phyloP scores from a whole-genome alignment of 2,888 invertebrate genomes.

The Caenorhabditis doughertyi region DNA sequence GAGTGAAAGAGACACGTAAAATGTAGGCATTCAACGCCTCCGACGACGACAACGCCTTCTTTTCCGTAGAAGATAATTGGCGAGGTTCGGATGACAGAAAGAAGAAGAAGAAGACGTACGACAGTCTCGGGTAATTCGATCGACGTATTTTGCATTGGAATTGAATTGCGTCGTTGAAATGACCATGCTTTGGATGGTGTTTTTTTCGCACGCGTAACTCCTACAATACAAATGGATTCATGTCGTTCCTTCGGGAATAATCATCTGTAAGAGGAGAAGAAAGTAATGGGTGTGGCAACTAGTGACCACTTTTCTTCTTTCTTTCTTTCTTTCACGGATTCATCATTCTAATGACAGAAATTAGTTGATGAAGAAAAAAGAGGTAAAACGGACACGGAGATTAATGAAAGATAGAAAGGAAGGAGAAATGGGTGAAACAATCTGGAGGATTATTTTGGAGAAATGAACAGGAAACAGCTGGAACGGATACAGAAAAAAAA shows the following conservation, averaged over 20 bases:
- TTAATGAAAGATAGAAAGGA: constrained; percentile 2
- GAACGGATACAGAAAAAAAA: too few relatives aligned
- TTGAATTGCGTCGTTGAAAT: constrained; percentile 31
- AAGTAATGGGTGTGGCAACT: constrained; percentile 42
- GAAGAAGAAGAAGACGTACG: constrained; percentile 20
- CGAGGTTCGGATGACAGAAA: constrained; percentile 28
- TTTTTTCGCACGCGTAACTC: constrained; percentile 5
- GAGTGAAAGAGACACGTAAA: constrained; percentile 20
- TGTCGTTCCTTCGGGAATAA: constrained; percentile 34
- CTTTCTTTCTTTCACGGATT: constrained; percentile 14
- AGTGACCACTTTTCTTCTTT: constrained; percentile 30
- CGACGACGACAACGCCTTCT: constrained; percentile 15
- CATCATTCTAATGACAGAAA: constrained; percentile 17
- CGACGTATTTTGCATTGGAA: constrained; percentile 22
- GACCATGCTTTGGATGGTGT: constrained; percentile 23
- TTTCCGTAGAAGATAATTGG: constrained; percentile 36
- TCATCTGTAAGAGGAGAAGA: constrained; percentile 21
- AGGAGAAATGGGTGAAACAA: neutral
- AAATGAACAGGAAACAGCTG: neutral
- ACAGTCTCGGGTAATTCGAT: constrained; percentile 46
- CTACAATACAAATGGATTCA: constrained; percentile 33
- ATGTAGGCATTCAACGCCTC: constrained; percentile 36
- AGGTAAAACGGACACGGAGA: constrained; percentile 28
- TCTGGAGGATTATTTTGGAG: neutral
- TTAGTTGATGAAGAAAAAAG: neutral